phyloP scores from a whole-genome alignment of 2,113 vertebrate species.

The Chaetorhynchus papuensis region DNA sequence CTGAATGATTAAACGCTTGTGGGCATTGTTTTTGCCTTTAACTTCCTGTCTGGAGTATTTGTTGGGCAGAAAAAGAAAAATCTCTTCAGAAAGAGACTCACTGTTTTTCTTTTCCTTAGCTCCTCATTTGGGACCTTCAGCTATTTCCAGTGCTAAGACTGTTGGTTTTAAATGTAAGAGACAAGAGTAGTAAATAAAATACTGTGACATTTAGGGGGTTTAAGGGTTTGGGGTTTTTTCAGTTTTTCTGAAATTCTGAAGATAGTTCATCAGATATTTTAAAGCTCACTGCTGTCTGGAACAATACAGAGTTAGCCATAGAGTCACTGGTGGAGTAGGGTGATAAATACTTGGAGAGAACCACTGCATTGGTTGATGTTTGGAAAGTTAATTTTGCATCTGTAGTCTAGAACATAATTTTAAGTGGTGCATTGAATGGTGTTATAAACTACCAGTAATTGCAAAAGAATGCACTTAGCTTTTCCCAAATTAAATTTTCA shows the following conservation, averaged over 20 bases:
- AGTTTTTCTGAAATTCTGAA: background rate
- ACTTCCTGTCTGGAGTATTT: background rate
- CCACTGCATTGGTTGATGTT: background rate
- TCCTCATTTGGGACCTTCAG: background rate
- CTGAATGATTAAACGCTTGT: background rate
- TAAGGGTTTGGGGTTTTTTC: fast-evolving
- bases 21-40: background rate
- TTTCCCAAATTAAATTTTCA: background rate
- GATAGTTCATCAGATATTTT: background rate
- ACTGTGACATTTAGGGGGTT: fast-evolving
- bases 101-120: background rate
- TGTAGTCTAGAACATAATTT: background rate
- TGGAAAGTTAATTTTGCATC: background rate
- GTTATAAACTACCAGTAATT: background rate
- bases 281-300: background rate
- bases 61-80: background rate
- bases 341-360: background rate
- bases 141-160: background rate
- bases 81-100: background rate
- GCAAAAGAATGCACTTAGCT: background rate
- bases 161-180: background rate
- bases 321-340: background rate
- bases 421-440: background rate
- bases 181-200: background rate
- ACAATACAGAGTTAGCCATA: background rate